These are phyloP conservation scores for Lytechinus pictus DNA, from an alignment of 35 echinoderm and acorn worm species.

Conservation along the genomic window DNA sequence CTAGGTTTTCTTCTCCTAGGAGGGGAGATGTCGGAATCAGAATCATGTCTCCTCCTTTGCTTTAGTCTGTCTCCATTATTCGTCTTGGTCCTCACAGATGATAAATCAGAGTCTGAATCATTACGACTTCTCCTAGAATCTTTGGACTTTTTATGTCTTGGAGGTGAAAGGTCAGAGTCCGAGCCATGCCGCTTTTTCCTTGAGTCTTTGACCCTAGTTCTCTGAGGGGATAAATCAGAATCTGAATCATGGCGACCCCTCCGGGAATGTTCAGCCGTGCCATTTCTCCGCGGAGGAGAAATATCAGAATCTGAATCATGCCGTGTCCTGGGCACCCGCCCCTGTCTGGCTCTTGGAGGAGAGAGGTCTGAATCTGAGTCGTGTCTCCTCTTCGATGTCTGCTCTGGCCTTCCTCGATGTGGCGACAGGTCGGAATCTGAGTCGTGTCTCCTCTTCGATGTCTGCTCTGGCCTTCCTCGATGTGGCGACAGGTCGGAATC, in stretches of 20 bases:
- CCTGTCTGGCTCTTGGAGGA: slow-evolving; percentile 51
- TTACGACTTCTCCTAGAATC: slow-evolving; percentile 23
- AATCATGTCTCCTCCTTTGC: slow-evolving; percentile 46
- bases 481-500: slow-evolving; percentile 64
- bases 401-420: not conserved
- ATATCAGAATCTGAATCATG: slow-evolving; percentile 82
- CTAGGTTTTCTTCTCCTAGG: slow-evolving; percentile 34
- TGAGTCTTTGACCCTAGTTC: not conserved
- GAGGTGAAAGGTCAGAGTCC: no score
- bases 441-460: slow-evolving; percentile 52
- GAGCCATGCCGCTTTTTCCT: no score
- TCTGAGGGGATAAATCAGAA: slow-evolving; percentile 62
- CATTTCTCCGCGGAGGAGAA: slow-evolving; percentile 62
- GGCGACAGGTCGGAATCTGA: slow-evolving; percentile 70
- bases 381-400: slow-evolving; percentile 19
- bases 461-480: not conserved
- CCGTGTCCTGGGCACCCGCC: not conserved
- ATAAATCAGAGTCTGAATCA: slow-evolving; percentile 65
- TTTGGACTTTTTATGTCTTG: not conserved
- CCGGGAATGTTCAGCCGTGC: not conserved
- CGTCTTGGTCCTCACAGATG: slow-evolving; percentile 45
- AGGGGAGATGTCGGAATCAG: slow-evolving; percentile 72
- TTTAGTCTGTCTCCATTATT: not conserved
- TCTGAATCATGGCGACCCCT: slow-evolving; percentile 54
- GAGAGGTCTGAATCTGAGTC: slow-evolving; percentile 88